These are phyloP conservation scores for Leptobrachium ailaonicum DNA, from an alignment of 2,113 vertebrate species.

Conservation along the genomic window DNA sequence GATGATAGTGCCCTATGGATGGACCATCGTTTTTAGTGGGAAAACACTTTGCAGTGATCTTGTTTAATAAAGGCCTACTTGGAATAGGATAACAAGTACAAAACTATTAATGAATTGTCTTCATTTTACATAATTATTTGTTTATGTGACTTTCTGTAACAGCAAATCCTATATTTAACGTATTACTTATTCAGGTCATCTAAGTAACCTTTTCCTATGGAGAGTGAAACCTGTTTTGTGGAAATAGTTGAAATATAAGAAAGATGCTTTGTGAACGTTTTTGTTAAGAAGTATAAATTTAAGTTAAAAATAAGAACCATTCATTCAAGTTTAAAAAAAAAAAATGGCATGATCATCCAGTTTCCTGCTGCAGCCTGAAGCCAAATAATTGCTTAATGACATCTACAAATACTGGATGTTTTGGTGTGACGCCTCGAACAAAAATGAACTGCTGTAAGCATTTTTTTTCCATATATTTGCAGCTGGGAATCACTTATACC, in stretches of 20 bases:
- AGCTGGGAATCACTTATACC: constrained; percentile 10
- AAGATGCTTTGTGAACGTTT: constrained; percentile 15
- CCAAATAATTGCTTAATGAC: constrained; percentile 47
- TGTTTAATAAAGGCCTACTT: no score
- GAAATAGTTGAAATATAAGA: constrained; percentile 4
- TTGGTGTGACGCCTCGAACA: constrained; percentile 17
- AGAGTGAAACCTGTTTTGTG: constrained; percentile 2
- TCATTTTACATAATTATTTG: not conserved
- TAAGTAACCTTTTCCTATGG: not conserved
- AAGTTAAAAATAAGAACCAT: constrained; percentile 19
- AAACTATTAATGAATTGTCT: no score
- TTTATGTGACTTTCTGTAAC: not conserved
- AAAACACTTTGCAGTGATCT: no score
- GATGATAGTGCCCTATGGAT: no score
- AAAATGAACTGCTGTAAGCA: constrained; percentile 29
- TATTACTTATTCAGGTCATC: not conserved
- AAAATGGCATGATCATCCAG: constrained; percentile 35
- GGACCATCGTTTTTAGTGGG: no score
- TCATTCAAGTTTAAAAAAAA: constrained; percentile 32
- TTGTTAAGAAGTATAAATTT: not conserved
- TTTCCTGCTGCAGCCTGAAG: constrained; percentile 19
- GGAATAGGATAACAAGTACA: no score
- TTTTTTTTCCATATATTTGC: not conserved
- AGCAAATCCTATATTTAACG: not conserved
- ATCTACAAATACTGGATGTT: constrained; percentile 45